Conservation (phyloP, 2,888 invertebrate genomes). For the Melanchra persicariae region DNA sequence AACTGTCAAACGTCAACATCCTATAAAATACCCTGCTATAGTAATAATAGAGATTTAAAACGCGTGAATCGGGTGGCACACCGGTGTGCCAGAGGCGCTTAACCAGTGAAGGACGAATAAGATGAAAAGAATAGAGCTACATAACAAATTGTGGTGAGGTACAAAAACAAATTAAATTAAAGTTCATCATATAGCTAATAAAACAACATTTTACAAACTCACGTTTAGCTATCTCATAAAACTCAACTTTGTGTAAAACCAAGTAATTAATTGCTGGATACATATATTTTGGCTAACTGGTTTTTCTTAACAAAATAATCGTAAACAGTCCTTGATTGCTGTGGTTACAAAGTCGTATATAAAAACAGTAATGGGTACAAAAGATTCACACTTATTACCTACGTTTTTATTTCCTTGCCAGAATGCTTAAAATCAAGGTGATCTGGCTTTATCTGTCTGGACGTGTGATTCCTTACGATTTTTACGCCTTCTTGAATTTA, state of each 20-base stretch:
- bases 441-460: slow-evolving; percentile 52
- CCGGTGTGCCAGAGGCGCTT: no score
- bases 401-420: slow-evolving; percentile 52
- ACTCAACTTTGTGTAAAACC: slow-evolving; percentile 26
- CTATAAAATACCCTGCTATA: no score
- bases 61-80: no score
- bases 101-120: background rate
- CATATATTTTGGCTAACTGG: slow-evolving; percentile 45
- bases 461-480: slow-evolving; percentile 49
- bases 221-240: slow-evolving; percentile 4
- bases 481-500: slow-evolving; percentile 48
- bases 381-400: slow-evolving; percentile 42
- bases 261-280: slow-evolving; percentile 38
- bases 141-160: slow-evolving; percentile 1
- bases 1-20: no score
- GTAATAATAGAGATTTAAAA: no score
- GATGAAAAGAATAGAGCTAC: background rate
- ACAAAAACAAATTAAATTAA: slow-evolving; percentile 21
- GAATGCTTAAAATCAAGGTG: slow-evolving; percentile 58
- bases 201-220: slow-evolving; percentile 3
- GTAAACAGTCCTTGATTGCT: slow-evolving; percentile 48
- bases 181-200: slow-evolving; percentile 14
- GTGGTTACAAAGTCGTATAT: slow-evolving; percentile 27
- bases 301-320: slow-evolving; percentile 53
- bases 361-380: slow-evolving; percentile 41